Base-by-base conservation (phyloP, 2,113 vertebrate species). In the Heloderma charlesbogerti region DNA sequence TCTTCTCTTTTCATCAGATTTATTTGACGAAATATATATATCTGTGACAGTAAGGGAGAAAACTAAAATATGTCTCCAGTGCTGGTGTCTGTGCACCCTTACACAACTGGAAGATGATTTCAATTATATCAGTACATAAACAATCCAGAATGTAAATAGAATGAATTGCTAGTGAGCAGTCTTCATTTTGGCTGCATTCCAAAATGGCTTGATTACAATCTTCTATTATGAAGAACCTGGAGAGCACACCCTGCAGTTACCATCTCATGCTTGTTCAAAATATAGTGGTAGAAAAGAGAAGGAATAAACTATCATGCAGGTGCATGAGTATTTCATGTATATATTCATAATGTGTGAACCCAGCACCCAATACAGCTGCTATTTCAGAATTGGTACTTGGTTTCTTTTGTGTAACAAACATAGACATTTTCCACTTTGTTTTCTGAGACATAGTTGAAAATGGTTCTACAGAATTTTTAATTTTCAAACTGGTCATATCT, bases 361-460 rank as follows among this genome's bases (percentile, higher is more conserved):
- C 88, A 91, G 88, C 87, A 71, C 92, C 93, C 93, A 90, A 92
- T 94, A 95, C 88, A 95, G 90, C 90, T 93, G 95, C 0, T 92
- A 92, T 94, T 93, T 94, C 93, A 91, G 86, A 91, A 78, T 16
- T 40, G 45, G 0, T 77, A 63, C 2, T 63, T 86, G 16, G 27
- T 15, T 34, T 77, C 2, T 34, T 67, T 51, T 31, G 8, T 48
- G n/a, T 6, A 63, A n/a, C 51, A 82, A 54, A 60, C 54, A 3
- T n/a, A 9, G 10, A 20, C 43, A n/a, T n/a, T 37, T 81, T 25
- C 20, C 20, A 63, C 3, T 84, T 66, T 84, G 25, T 43, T 84
- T 66, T 57, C 79, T 40, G 57, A 15, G 31, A 15, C 8, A 63
- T 37, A 63, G 25, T 40, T n/a, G 20, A 84, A 8, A 66, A 25